phyloP scores from a whole-genome alignment of 2,113 vertebrate genomes.

The Halichoeres trimaculatus region DNA sequence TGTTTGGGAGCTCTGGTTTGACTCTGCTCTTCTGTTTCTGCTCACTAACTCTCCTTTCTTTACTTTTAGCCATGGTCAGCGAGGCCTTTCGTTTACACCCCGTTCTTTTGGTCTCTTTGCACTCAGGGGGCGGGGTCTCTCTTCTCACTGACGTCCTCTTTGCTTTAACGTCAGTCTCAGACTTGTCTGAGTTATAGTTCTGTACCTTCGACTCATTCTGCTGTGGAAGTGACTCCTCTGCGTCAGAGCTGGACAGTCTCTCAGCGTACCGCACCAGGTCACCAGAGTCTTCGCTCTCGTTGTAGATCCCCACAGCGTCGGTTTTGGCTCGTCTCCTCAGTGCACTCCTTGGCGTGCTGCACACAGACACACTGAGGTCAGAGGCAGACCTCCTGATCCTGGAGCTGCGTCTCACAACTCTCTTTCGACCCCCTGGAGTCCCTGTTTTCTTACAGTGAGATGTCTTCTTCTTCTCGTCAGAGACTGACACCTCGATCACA shows the following conservation, averaged over 20 bases:
- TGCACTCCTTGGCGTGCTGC: conserved; percentile 15
- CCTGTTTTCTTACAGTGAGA: conserved; percentile 8
- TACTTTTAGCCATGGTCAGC: background rate
- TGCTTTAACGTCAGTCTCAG: background rate
- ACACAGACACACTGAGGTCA: background rate
- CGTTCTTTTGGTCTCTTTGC: background rate
- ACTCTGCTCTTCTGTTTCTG: conserved; percentile 7
- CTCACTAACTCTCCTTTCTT: conserved; percentile 8
- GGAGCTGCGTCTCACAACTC: conserved; percentile 30
- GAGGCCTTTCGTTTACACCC: conserved; percentile 8
- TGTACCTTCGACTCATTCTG: background rate
- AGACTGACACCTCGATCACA: conserved; percentile 69
- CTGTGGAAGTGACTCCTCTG: conserved; percentile 9
- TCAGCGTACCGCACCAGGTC: conserved; percentile 47
- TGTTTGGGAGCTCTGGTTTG: background rate
- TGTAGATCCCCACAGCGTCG: conserved; percentile 60
- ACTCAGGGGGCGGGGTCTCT: background rate
- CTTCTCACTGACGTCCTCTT: conserved; percentile 28
- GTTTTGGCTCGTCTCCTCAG: conserved; percentile 63
- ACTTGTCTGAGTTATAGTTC: conserved; percentile 35
- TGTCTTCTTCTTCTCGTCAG: conserved; percentile 14
- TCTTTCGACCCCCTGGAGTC: background rate
- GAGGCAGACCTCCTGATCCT: conserved; percentile 32
- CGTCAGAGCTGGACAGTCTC: conserved; percentile 54
- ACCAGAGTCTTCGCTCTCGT: conserved; percentile 64